Conservation (phyloP, 2,888 invertebrate genomes). For the Schizaphis graminum region DNA sequence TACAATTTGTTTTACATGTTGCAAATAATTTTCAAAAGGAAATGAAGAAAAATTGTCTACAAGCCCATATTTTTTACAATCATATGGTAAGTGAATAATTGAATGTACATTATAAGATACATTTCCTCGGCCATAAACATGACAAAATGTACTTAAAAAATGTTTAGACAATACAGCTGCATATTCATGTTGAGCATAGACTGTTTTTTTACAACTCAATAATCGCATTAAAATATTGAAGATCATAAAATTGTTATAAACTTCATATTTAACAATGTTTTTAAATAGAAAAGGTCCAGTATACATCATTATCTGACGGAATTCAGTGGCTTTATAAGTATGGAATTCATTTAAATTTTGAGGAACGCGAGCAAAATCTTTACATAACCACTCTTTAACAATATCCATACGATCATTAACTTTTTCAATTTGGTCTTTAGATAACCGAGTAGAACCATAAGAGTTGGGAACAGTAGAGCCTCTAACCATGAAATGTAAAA, state of each 20-base stretch:
- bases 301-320: neutral
- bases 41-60: neutral
- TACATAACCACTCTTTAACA: neutral
- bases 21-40: constrained; percentile 32
- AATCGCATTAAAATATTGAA: constrained; percentile 27
- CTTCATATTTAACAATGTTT: neutral
- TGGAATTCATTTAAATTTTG: neutral
- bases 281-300: no score
- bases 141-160: constrained; percentile 19
- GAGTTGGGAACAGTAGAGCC: neutral
- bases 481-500: constrained; percentile 2
- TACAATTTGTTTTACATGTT: constrained; percentile 24
- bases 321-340: constrained; percentile 16
- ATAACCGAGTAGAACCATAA: neutral
- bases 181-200: constrained; percentile 5
- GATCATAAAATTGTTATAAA: constrained; percentile 23
- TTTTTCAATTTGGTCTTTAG: neutral
- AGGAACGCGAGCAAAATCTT: constrained; percentile 14
- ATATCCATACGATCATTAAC: neutral
- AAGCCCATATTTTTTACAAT: constrained; percentile 5
- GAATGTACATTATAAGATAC: constrained; percentile 9
- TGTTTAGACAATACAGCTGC: neutral
- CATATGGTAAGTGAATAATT: constrained; percentile 7
- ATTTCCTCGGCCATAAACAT: constrained; percentile 8
- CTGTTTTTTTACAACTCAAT: constrained; percentile 23